A percentile compares a stretch with the other conserved stretches of the same genome.
Conservation (phyloP, 2,113 vertebrate genomes). For the Mustela nigripes region DNA sequence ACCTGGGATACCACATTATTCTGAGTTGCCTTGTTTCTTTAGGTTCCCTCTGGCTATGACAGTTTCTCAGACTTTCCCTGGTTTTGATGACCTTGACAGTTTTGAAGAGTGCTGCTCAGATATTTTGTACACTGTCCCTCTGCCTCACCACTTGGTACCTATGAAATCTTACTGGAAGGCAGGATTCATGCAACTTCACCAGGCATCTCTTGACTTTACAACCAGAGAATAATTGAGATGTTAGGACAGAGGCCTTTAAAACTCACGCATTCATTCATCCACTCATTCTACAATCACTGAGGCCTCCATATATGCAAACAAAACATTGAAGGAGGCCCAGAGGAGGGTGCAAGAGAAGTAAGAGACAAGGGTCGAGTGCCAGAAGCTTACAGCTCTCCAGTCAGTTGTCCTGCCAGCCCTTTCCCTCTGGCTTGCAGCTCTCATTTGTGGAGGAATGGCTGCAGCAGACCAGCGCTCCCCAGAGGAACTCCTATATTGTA, state of each 20-base stretch:
- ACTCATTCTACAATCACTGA: background rate
- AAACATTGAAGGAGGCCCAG: background rate
- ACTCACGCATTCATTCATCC: background rate
- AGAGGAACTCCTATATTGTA: background rate
- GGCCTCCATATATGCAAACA: background rate
- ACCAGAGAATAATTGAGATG: background rate
- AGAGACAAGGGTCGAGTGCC: background rate
- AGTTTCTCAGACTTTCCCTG: background rate
- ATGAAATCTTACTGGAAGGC: background rate
- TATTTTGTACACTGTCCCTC: background rate
- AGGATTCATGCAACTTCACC: background rate
- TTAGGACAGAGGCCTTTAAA: background rate
- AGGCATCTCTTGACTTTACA: background rate
- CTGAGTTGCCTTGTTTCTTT: background rate
- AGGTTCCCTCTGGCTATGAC: background rate
- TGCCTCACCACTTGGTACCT: background rate
- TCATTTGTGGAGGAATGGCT: background rate
- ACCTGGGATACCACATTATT: background rate
- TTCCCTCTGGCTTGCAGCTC: background rate
- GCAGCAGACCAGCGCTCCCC: background rate
- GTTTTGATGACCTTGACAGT: background rate
- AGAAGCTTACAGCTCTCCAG: fast-evolving
- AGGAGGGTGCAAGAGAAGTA: background rate
- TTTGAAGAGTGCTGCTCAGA: background rate
- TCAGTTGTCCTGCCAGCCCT: no score